These are phyloP conservation scores for Sarcophaga carnaria DNA, from an alignment of 2,888 invertebrate genomes.

Conservation along the genomic window DNA sequence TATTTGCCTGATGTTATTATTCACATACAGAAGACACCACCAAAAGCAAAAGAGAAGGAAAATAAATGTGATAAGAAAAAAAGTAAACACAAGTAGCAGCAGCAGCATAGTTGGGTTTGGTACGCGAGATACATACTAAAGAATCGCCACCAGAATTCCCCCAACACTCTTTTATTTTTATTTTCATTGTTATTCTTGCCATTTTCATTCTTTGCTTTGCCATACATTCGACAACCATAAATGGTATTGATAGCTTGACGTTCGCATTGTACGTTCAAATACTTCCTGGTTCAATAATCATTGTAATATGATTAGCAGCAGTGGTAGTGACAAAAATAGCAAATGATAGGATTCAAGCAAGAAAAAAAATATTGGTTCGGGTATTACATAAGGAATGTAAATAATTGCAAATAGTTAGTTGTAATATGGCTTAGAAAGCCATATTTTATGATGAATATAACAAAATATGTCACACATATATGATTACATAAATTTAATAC, in stretches of 20 bases:
- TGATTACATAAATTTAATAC: no score
- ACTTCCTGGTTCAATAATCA: constrained; percentile 67
- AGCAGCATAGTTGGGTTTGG: constrained; percentile 19
- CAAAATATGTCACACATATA: no score
- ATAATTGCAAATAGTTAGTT: no score
- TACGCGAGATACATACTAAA: constrained; percentile 60
- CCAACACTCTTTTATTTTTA: no score
- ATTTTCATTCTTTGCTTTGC: no score
- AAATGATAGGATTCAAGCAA: constrained; percentile 48
- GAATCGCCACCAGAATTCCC: no score
- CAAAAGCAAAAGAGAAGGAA: neutral
- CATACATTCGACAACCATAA: constrained; percentile 19
- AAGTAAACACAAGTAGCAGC: neutral
- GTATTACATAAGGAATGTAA: no score
- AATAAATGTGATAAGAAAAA: no score
- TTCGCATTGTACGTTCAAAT: constrained; percentile 41
- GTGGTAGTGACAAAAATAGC: constrained; percentile 49
- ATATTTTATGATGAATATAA: no score
- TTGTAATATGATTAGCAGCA: constrained; percentile 60
- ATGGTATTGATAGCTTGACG: constrained; percentile 36
- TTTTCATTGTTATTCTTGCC: no score
- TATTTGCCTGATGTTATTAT: constrained; percentile 46
- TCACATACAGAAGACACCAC: constrained; percentile 19
- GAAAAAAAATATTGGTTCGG: neutral
- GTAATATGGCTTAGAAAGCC: no score